Evolutionary conservation across 2,797 vertebrate genomes (phyloP).

Genomic region (Malacoraja senta): DNA sequence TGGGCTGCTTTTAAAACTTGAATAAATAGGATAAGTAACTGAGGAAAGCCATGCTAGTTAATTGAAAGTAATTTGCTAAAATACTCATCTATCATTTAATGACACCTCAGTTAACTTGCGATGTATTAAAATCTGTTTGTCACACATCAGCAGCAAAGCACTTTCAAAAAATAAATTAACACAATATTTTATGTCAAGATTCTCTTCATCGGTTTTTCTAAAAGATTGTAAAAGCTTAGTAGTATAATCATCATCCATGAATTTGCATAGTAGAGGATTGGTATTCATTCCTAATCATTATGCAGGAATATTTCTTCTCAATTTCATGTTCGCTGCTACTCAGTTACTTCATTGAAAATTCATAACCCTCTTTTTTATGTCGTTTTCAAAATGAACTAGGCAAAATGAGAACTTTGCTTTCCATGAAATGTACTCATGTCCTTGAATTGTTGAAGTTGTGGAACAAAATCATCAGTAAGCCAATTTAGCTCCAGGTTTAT

Average conservation of each 20-base stretch:
- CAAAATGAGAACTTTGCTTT: background rate
- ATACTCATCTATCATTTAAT: conserved; percentile 7
- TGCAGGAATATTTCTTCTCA: background rate
- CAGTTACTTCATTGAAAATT: background rate
- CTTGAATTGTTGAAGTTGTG: background rate
- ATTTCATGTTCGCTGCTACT: background rate
- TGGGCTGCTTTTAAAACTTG: background rate
- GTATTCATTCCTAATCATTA: background rate
- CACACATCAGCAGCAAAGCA: background rate
- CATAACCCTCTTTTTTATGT: background rate
- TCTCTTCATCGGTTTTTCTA: background rate
- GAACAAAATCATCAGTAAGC: conserved; percentile 14
- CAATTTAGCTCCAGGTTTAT: background rate
- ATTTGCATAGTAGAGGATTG: background rate
- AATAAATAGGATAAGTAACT: background rate
- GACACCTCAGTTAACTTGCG: background rate
- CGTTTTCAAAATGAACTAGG: background rate
- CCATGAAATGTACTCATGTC: background rate
- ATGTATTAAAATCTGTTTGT: background rate
- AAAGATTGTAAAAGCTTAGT: background rate
- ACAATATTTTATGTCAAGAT: background rate
- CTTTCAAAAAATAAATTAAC: background rate
- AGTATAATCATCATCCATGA: background rate
- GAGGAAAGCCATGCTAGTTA: background rate
- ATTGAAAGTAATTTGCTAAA: conserved; percentile 16